phyloP scores from a whole-genome alignment of 2,113 vertebrate genomes.

The Trachemys scripta region DNA sequence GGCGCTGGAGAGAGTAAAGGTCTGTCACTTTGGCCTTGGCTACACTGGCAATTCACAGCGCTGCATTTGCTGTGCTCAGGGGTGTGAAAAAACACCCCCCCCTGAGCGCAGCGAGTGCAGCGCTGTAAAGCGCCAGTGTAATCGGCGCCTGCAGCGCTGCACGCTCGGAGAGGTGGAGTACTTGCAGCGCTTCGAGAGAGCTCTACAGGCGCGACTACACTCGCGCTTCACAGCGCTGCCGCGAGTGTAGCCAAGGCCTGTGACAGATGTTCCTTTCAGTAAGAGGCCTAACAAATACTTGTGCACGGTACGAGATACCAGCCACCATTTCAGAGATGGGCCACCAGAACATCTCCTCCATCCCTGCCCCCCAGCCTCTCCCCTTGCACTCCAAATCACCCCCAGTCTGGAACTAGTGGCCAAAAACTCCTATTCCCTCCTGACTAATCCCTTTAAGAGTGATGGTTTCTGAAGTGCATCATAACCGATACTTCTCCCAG shows the following conservation, averaged over 20 bases:
- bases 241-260: neutral
- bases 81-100: too few species aligned
- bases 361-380: neutral
- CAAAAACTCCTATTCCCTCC: neutral
- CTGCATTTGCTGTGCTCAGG: too few species aligned
- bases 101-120: too few species aligned
- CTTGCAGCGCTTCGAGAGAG: too few species aligned
- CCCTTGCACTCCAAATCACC: neutral
- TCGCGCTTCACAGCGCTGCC: too few species aligned
- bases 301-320: neutral
- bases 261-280: neutral
- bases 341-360: neutral
- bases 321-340: neutral
- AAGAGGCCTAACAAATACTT: neutral
- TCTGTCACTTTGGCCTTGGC: neutral
- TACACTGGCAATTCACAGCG: too few species aligned
- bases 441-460: neutral
- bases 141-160: too few species aligned
- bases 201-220: too few species aligned
- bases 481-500: conserved; percentile 19
- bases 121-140: too few species aligned
- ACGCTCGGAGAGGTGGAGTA: too few species aligned
- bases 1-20: rapidly evolving
- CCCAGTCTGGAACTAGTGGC: neutral
- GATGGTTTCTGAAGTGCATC: neutral